phyloP scores from a whole-genome alignment of 1,140 invertebrate species.

The Drosophila ironensis region DNA sequence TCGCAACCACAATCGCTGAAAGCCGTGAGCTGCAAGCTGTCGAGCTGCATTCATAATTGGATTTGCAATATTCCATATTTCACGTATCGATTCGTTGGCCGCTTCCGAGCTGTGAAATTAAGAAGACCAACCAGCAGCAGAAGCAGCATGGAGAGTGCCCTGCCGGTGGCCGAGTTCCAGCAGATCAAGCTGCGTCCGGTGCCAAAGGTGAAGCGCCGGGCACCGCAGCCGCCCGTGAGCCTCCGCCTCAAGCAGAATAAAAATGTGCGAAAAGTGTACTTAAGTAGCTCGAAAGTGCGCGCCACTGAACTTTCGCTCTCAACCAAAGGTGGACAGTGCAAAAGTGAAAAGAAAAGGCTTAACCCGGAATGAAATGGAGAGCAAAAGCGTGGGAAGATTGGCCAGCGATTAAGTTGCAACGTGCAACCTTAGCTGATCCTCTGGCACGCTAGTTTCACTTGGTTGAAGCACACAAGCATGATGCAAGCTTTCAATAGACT shows the following conservation, averaged over 20 bases:
- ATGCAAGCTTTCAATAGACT: not conserved
- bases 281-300: conserved; percentile 22
- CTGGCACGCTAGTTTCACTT: not conserved
- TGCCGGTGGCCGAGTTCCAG: conserved; percentile 74
- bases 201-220: conserved; percentile 70
- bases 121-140: too few species aligned
- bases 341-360: conserved; percentile 37
- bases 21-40: conserved; percentile 11
- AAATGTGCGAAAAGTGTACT: conserved; percentile 49
- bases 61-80: conserved; percentile 57
- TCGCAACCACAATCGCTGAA: conserved; percentile 4
- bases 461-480: not conserved
- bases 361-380: conserved; percentile 1
- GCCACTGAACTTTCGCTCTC: conserved; percentile 26
- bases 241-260: conserved; percentile 50
- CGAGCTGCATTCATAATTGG: conserved; percentile 64
- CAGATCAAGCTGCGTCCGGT: conserved; percentile 73
- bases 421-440: conserved; percentile 4
- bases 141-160: conserved; percentile 57
- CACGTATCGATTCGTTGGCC: conserved; percentile 18
- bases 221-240: conserved; percentile 61
- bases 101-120: not conserved
- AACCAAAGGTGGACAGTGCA: conserved; percentile 1
- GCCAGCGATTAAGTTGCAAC: conserved; percentile 1
- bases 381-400: conserved; percentile 28